A percentile compares a stretch with the other conserved stretches of the same genome.
Evolutionary conservation across 2,797 vertebrate species (phyloP).

Genomic region (Cynopterus sphinx): DNA sequence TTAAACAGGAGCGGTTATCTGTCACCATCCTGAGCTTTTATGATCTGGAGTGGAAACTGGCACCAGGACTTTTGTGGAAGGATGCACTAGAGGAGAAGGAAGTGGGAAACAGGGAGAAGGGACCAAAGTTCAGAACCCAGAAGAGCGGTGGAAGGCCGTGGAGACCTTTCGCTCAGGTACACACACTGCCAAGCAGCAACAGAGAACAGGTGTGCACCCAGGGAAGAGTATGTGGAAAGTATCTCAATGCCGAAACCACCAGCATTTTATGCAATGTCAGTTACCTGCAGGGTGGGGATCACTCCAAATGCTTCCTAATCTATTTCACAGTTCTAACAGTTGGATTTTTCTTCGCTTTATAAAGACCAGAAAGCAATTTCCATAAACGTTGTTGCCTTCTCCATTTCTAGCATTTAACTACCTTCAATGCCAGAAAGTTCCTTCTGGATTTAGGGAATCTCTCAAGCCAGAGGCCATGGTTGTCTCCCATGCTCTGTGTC

Average conservation of each 20-base stretch:
- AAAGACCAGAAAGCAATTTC: slow-evolving; percentile 1
- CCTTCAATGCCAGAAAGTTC: background rate
- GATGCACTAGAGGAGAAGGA: background rate
- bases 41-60: slow-evolving; percentile 33
- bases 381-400: background rate
- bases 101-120: background rate
- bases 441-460: background rate
- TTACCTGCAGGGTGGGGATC: background rate
- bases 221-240: background rate
- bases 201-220: background rate
- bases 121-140: background rate
- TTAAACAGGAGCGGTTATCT: slow-evolving; percentile 66
- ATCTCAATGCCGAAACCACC: background rate
- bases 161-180: background rate
- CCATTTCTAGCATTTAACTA: background rate
- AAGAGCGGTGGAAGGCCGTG: background rate
- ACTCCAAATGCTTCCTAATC: background rate
- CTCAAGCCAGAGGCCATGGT: background rate
- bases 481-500: background rate
- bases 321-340: background rate
- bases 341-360: background rate
- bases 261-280: background rate
- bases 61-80: background rate
- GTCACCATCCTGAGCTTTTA: slow-evolving; percentile 56
- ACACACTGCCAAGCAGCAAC: background rate